These are phyloP conservation scores for Polyommatus iphigenia DNA, from an alignment of 2,888 invertebrate genomes.

Conservation along the genomic window DNA sequence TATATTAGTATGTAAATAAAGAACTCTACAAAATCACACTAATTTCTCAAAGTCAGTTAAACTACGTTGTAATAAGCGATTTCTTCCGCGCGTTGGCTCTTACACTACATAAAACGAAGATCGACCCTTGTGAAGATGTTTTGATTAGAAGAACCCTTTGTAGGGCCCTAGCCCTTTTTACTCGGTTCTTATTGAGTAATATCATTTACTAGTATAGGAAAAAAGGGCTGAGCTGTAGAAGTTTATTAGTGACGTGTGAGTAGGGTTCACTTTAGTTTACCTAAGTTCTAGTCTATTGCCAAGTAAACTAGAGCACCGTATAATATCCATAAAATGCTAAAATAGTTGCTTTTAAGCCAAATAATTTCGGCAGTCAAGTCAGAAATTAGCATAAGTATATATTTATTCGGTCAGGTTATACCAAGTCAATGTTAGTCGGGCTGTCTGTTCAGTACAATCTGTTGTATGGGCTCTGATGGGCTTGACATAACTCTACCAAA, in stretches of 20 bases:
- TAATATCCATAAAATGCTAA: too few species aligned
- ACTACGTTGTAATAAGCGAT: background rate
- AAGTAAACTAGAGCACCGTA: too few species aligned
- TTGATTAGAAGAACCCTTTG: background rate
- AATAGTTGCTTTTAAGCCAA: too few species aligned
- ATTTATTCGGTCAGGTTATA: background rate
- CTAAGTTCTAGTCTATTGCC: too few species aligned
- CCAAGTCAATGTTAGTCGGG: background rate
- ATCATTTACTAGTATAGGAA: background rate
- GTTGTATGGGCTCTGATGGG: background rate
- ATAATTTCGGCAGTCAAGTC: too few species aligned
- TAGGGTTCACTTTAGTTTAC: too few species aligned
- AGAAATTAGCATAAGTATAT: too few species aligned
- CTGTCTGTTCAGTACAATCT: too few species aligned
- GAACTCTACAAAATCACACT: too few species aligned
- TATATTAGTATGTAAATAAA: too few species aligned
- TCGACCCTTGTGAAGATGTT: background rate
- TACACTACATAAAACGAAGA: background rate
- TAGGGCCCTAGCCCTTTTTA: background rate
- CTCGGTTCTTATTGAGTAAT: background rate
- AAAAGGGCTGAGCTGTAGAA: too few species aligned
- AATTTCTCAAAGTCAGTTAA: background rate
- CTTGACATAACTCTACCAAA: background rate
- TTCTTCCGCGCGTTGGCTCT: background rate
- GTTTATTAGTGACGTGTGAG: too few species aligned